Percentiles rank a stretch among this genome's conserved stretches.
Evolutionary conservation across 1,140 invertebrate genomes (phyloP).

Genomic region (Idris sp.): DNA sequence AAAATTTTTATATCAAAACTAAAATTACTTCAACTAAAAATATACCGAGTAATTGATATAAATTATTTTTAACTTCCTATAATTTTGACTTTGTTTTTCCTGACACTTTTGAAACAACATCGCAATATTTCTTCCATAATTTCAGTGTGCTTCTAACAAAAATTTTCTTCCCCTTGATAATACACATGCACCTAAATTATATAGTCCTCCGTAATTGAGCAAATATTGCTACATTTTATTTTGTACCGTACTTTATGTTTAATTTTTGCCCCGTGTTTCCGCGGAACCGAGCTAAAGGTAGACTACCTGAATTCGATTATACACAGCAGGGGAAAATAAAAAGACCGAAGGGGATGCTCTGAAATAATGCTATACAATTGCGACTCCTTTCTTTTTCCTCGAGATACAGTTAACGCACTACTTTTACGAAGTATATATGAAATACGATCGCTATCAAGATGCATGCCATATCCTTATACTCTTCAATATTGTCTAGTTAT

Average conservation of each 20-base stretch:
- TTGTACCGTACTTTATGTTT: not conserved
- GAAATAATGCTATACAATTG: conserved; percentile 34
- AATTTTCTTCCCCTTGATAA: not conserved
- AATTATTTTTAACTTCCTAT: no score
- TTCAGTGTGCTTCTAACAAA: no score
- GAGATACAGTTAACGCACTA: conserved; percentile 30
- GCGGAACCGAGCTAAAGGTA: not conserved
- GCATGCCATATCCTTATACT: conserved; percentile 24
- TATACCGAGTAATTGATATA: no score
- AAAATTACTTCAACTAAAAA: no score
- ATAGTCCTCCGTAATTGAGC: conserved; percentile 6
- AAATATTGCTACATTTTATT: conserved; percentile 15
- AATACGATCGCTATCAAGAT: conserved; percentile 35
- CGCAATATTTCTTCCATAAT: no score
- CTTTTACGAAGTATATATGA: conserved; percentile 25
- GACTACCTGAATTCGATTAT: conserved; percentile 25
- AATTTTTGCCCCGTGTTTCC: conserved; percentile 1
- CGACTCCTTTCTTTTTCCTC: conserved; percentile 25
- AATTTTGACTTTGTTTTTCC: no score
- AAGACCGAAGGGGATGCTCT: conserved; percentile 31
- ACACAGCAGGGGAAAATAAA: conserved; percentile 22
- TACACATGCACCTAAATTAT: conserved; percentile 1
- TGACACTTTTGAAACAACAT: no score
- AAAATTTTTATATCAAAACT: no score
- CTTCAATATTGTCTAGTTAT: conserved; percentile 32